Evolutionary conservation across 2,113 vertebrate species (phyloP), one percentile per base, ranked within the genome.

Genomic region (Brienomyrus brachyistius): DNA sequence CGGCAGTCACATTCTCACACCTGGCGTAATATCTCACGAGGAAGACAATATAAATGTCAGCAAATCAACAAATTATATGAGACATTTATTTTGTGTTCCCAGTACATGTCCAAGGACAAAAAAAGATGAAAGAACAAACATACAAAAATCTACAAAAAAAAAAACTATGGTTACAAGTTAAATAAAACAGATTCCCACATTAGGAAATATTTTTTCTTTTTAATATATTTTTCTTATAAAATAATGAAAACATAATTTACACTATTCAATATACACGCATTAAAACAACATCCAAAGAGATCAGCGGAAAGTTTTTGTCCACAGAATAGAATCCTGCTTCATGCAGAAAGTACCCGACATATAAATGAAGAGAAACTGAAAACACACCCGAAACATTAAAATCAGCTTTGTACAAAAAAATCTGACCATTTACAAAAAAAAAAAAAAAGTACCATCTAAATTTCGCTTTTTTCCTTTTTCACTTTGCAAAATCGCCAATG

Each of bases 241-340:
- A 97, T 94, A 93, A 95, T 95, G 94, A 95, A 94, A 95, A 95
- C 95, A 95, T 95, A 96, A 96, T 96, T 97, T 97, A 97, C 95
- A 96, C 90, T 93, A 95, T 95, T 94, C 93, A 93, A 97, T 95
- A 91, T 96, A 96, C 96, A 96, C 92, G 95, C 94, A 95, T 95
- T 93, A 92, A 94, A 95, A 96, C 95, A 95, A 94, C 90, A 90
- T 92, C 95, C 94, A 91, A 93, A 95, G 91, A 51, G 47, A 90
- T 91, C 89, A 91, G 91, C 89, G 88, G 86, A 91, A 90, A 77
- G 74, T 88, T 90, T 90, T 90, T 23, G 27, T 90, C 88, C 31
- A 52, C n/a, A 87, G 40, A 43, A 88, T 7, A 88, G 54, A 56
- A 52, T 70, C 80, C 80, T 89, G 89, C 80, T 54, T 84, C 80